phyloP scores from a whole-genome alignment of 2,113 vertebrate species.

The Trematocara zebra region DNA sequence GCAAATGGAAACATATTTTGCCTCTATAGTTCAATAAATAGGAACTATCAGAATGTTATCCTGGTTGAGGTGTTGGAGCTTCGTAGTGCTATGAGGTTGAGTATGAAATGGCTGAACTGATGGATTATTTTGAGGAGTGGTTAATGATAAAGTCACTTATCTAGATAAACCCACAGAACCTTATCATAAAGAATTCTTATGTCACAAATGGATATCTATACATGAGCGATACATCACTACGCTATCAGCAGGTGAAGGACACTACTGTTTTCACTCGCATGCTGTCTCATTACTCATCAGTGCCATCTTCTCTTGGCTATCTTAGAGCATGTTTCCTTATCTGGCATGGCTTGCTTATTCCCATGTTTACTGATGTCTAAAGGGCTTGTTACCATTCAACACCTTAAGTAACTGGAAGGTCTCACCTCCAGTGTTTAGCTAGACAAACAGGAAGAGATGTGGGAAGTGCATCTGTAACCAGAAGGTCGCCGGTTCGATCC shows the following conservation, averaged over 20 bases:
- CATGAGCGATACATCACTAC: not conserved
- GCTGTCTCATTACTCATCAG: not conserved
- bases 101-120: not conserved
- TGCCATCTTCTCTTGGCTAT: not conserved
- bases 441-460: not conserved
- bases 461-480: too few species aligned
- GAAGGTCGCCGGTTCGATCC: too few species aligned
- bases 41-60: conserved; percentile 1
- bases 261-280: not conserved
- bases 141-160: not conserved
- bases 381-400: not conserved
- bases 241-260: conserved; percentile 17
- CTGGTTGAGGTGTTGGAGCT: not conserved
- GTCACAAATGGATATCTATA: not conserved
- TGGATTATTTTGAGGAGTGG: not conserved
- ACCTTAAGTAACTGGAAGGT: not conserved
- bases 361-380: not conserved
- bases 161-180: not conserved
- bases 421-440: not conserved
- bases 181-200: conserved; percentile 25
- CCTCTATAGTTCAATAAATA: conserved; percentile 40
- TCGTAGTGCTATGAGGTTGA: not conserved
- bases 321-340: conserved; percentile 17
- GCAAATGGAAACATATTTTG: conserved; percentile 55
- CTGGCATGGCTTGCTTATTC: not conserved